Evolutionary conservation across 1,140 invertebrate species (phyloP).

Genomic region (Drosophila lowei): DNA sequence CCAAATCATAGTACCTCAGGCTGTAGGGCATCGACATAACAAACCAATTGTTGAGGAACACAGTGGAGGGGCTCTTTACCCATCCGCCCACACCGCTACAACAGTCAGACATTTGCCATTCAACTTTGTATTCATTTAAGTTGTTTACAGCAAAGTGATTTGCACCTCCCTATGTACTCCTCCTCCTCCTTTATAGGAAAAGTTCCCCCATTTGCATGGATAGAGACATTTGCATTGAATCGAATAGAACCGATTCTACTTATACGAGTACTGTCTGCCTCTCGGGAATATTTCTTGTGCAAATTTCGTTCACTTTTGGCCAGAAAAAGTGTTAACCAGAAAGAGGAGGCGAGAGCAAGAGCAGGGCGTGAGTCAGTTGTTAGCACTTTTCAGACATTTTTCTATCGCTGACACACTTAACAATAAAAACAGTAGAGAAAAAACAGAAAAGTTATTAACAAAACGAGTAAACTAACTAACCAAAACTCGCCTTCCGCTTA

Average conservation of each 20-base stretch:
- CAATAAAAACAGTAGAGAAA: conserved; percentile 24
- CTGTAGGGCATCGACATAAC: background rate
- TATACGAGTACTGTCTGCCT: too few species aligned
- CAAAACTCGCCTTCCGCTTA: conserved; percentile 42
- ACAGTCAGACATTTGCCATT: conserved; percentile 14
- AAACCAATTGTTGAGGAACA: conserved; percentile 35
- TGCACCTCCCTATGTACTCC: conserved; percentile 9
- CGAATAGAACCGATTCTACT: conserved; percentile 1
- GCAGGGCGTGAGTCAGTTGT: conserved; percentile 22
- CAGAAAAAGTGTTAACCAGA: conserved; percentile 22
- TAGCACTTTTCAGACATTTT: conserved; percentile 33
- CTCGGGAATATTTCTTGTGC: conserved; percentile 17
- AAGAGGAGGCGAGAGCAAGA: background rate
- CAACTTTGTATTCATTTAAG: conserved; percentile 32
- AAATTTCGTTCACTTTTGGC: conserved; percentile 53
- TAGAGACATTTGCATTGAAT: conserved; percentile 28
- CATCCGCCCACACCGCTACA: conserved; percentile 13
- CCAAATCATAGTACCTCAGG: too few species aligned
- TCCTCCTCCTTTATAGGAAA: too few species aligned
- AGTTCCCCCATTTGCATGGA: too few species aligned
- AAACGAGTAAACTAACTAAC: conserved; percentile 9
- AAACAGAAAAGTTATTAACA: conserved; percentile 2
- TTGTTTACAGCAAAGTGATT: conserved; percentile 48
- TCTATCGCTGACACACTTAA: conserved; percentile 33
- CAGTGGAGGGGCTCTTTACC: conserved; percentile 4